These are phyloP conservation scores for Neomicropteryx cornuta DNA, from an alignment of 1,140 invertebrate species.

Conservation along the genomic window DNA sequence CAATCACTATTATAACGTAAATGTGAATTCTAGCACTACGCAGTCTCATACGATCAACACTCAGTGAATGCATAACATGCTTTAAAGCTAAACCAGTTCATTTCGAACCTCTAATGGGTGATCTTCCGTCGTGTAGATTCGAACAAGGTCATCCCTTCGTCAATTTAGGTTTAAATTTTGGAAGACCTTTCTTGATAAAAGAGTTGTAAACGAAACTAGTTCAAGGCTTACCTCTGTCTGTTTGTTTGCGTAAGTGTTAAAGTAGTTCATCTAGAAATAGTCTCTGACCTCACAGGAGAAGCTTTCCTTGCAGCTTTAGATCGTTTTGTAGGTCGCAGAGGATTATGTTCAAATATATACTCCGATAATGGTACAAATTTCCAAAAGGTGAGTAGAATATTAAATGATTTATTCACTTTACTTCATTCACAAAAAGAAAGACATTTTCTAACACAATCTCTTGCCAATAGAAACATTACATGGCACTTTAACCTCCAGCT, in stretches of 20 bases:
- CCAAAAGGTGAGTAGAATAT: too few species aligned
- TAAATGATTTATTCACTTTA: too few species aligned
- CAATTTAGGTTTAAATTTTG: constrained; percentile 1
- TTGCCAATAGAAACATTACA: too few species aligned
- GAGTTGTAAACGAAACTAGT: too few species aligned
- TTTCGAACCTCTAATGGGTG: constrained; percentile 2
- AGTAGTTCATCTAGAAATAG: constrained; percentile 22
- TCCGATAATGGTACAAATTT: constrained; percentile 6
- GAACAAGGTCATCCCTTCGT: background rate
- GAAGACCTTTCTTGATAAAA: constrained; percentile 3
- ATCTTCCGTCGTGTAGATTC: constrained; percentile 1
- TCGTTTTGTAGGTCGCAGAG: constrained; percentile 21
- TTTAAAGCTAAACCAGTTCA: background rate
- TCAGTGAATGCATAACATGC: background rate
- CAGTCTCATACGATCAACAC: too few species aligned
- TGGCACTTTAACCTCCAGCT: too few species aligned
- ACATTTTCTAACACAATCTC: too few species aligned
- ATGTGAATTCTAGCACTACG: too few species aligned
- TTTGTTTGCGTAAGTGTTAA: constrained; percentile 22
- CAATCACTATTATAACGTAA: too few species aligned
- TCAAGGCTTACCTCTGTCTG: constrained; percentile 25
- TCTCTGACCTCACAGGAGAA: constrained; percentile 7
- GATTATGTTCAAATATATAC: constrained; percentile 1
- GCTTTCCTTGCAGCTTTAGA: constrained; percentile 23
- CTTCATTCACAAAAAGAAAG: too few species aligned